phyloP scores from a whole-genome alignment of 2,113 vertebrate genomes.

The Actenoides lindsayi region DNA sequence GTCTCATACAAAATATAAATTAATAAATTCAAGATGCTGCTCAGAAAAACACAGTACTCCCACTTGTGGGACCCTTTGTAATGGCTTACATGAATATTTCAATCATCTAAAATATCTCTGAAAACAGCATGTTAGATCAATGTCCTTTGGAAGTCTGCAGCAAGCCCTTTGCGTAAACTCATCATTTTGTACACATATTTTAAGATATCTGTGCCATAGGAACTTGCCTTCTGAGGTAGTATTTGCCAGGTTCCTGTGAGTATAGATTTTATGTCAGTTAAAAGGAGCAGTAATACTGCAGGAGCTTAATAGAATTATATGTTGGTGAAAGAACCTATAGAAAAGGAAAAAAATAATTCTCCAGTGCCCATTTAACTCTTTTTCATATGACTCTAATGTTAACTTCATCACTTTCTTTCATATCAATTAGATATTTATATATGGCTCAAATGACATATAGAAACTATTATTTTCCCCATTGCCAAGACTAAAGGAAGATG shows the following conservation, averaged over 20 bases:
- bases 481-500: background rate
- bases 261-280: conserved; percentile 68
- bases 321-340: background rate
- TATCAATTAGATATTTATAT: background rate
- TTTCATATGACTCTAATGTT: background rate
- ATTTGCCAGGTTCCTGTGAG: conserved; percentile 21
- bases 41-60: conserved; percentile 13
- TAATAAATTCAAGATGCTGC: conserved; percentile 7
- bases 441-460: background rate
- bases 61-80: conserved; percentile 38
- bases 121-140: conserved; percentile 49
- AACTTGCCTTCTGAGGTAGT: conserved; percentile 17
- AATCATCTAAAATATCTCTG: conserved; percentile 57
- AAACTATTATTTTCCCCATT: background rate
- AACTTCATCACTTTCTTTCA: background rate
- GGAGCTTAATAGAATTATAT: conserved; percentile 30
- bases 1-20: background rate
- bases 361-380: background rate
- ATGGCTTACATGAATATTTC: conserved; percentile 68
- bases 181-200: conserved; percentile 55
- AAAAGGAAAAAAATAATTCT: background rate
- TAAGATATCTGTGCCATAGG: conserved; percentile 13
- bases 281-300: conserved; percentile 17
- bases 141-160: conserved; percentile 41
- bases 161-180: conserved; percentile 45